phyloP scores from a whole-genome alignment of 2,888 invertebrate genomes.

The Ochropleura leucogaster region DNA sequence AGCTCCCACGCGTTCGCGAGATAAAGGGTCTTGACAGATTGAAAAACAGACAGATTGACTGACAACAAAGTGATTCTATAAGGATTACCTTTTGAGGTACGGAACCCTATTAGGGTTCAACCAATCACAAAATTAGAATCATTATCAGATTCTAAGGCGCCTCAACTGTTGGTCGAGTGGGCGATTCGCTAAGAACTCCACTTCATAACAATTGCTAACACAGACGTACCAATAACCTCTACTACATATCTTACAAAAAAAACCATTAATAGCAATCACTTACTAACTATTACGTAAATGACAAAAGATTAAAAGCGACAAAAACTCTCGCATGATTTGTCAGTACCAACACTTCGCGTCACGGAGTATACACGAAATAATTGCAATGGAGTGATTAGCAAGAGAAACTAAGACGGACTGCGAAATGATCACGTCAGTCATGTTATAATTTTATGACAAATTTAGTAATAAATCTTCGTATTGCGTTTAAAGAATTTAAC shows the following conservation, averaged over 20 bases:
- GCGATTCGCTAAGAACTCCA: no score
- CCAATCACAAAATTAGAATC: no score
- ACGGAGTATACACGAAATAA: slow-evolving; percentile 37
- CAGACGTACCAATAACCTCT: slow-evolving; percentile 19
- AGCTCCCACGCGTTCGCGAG: no score
- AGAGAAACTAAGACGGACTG: slow-evolving; percentile 20
- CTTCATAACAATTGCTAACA: slow-evolving; percentile 30
- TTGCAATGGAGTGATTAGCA: slow-evolving; percentile 21
- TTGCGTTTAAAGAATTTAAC: no score
- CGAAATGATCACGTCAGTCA: background rate
- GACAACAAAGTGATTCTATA: no score
- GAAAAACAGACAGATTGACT: no score
- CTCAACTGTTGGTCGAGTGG: no score
- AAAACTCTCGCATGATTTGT: slow-evolving; percentile 37
- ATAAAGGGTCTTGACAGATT: no score
- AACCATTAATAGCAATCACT: slow-evolving; percentile 22
- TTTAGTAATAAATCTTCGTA: background rate
- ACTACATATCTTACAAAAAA: slow-evolving; percentile 4
- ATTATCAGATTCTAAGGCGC: no score
- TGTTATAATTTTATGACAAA: background rate
- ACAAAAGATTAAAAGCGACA: slow-evolving; percentile 33
- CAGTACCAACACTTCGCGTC: slow-evolving; percentile 15
- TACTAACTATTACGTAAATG: slow-evolving; percentile 32
- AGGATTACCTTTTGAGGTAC: no score
- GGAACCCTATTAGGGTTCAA: no score